Evolutionary conservation across 2,797 vertebrate genomes (phyloP).

Genomic region (Serranus cabrilla): DNA sequence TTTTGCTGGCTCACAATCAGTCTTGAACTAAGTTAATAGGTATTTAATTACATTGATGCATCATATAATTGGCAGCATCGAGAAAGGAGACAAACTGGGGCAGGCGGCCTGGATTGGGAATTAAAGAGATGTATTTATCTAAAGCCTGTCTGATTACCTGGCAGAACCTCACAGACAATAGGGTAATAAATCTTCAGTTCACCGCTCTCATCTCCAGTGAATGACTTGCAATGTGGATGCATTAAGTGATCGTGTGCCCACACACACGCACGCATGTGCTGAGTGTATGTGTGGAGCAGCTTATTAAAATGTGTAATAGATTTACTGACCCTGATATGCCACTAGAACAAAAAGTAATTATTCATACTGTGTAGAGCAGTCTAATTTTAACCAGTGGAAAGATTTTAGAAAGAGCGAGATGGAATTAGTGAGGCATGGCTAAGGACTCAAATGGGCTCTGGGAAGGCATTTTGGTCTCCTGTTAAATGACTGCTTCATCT

Average conservation of each 20-base stretch:
- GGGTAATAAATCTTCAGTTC: slow-evolving; percentile 85
- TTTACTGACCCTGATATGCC: slow-evolving; percentile 89
- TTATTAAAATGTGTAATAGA: slow-evolving; percentile 90
- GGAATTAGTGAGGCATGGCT: slow-evolving; percentile 89
- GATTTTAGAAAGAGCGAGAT: slow-evolving; percentile 89
- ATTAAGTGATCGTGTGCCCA: slow-evolving; percentile 53
- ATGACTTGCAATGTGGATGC: slow-evolving; percentile 71
- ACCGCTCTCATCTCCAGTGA: slow-evolving; percentile 77
- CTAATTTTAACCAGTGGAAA: slow-evolving; percentile 87
- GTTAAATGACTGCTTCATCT: slow-evolving; percentile 82
- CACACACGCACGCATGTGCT: slow-evolving; percentile 48
- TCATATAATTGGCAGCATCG: slow-evolving; percentile 82
- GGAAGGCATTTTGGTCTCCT: slow-evolving; percentile 77
- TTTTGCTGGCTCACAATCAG: slow-evolving; percentile 75
- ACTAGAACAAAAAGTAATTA: slow-evolving; percentile 89
- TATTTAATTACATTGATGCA: slow-evolving; percentile 87
- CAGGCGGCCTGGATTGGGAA: slow-evolving; percentile 79
- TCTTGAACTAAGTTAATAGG: slow-evolving; percentile 82
- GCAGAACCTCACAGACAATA: slow-evolving; percentile 83
- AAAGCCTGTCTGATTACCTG: slow-evolving; percentile 86
- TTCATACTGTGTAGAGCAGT: slow-evolving; percentile 85
- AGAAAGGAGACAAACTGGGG: slow-evolving; percentile 78
- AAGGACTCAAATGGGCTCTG: slow-evolving; percentile 84
- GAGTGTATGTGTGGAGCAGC: slow-evolving; percentile 68
- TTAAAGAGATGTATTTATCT: slow-evolving; percentile 86